phyloP scores from a whole-genome alignment of 2,113 vertebrate species.

The Gambusia affinis region DNA sequence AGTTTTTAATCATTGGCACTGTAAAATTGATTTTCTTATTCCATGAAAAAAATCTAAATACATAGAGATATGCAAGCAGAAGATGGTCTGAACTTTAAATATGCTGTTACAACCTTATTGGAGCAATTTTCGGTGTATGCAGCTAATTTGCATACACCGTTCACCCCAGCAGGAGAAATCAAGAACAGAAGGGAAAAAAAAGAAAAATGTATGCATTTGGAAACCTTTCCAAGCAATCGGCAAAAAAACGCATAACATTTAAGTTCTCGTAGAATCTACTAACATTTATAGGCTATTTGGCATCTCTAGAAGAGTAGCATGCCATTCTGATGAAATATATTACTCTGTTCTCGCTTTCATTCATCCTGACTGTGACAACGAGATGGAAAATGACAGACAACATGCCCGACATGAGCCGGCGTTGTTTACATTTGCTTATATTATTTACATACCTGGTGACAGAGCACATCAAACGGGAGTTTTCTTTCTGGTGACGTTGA shows the following conservation, averaged over 20 bases:
- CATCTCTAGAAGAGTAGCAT: not conserved
- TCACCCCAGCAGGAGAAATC: too few species aligned
- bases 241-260: not conserved
- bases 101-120: too few species aligned
- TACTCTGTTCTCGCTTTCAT: not conserved
- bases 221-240: not conserved
- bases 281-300: not conserved
- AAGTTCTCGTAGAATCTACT: not conserved
- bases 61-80: too few species aligned
- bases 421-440: slow-evolving; percentile 37
- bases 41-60: too few species aligned
- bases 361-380: slow-evolving; percentile 29
- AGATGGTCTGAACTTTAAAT: too few species aligned
- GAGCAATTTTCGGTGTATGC: too few species aligned
- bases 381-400: slow-evolving; percentile 56
- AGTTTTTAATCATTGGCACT: too few species aligned
- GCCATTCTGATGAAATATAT: not conserved
- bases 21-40: too few species aligned
- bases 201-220: too few species aligned
- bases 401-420: slow-evolving; percentile 35
- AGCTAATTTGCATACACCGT: too few species aligned
- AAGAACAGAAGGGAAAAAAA: too few species aligned
- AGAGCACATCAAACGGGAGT: slow-evolving; percentile 42
- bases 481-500: slow-evolving; percentile 40
- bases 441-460: slow-evolving; percentile 50